Percentiles rank a stretch among this genome's conserved stretches.
phyloP scores from a whole-genome alignment of 2,113 vertebrate genomes.

The Urocynchramus pylzowi region DNA sequence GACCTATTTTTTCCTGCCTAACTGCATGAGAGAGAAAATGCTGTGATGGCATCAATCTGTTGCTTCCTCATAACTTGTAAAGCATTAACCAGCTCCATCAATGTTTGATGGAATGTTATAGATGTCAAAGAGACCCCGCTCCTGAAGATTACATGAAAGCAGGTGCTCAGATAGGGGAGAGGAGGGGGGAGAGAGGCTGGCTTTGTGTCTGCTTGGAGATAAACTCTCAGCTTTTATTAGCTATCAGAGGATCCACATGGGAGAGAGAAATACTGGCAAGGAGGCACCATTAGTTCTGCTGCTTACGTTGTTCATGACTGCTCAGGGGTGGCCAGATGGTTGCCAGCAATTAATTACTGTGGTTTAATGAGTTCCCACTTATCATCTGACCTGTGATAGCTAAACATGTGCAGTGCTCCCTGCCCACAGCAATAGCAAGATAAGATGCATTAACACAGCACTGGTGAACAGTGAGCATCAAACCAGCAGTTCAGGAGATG shows the following conservation, averaged over 20 bases:
- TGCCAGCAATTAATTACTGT: constrained; percentile 67
- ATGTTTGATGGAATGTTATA: constrained; percentile 34
- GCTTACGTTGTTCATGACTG: constrained; percentile 58
- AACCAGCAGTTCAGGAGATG: background rate
- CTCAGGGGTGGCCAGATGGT: constrained; percentile 67
- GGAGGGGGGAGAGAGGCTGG: background rate
- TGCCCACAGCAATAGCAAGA: constrained; percentile 48
- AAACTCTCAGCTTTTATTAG: constrained; percentile 61
- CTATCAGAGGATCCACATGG: constrained; percentile 56
- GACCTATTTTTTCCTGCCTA: background rate
- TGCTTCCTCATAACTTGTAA: constrained; percentile 51
- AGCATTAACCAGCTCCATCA: constrained; percentile 39
- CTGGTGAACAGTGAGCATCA: background rate
- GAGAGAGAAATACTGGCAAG: constrained; percentile 58
- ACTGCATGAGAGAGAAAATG: background rate
- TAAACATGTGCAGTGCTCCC: constrained; percentile 48
- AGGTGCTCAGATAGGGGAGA: constrained; percentile 12
- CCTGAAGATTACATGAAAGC: constrained; percentile 33
- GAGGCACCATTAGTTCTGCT: constrained; percentile 60
- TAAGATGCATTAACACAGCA: constrained; percentile 4
- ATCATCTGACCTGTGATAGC: constrained; percentile 66
- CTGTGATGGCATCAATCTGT: constrained; percentile 14
- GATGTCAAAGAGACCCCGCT: constrained; percentile 8
- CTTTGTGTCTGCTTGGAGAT: constrained; percentile 53
- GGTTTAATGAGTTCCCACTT: constrained; percentile 66